A percentile compares a stretch with the other conserved stretches of the same genome.
phyloP scores from a whole-genome alignment of 2,113 vertebrate species.

The Capra hircus region DNA sequence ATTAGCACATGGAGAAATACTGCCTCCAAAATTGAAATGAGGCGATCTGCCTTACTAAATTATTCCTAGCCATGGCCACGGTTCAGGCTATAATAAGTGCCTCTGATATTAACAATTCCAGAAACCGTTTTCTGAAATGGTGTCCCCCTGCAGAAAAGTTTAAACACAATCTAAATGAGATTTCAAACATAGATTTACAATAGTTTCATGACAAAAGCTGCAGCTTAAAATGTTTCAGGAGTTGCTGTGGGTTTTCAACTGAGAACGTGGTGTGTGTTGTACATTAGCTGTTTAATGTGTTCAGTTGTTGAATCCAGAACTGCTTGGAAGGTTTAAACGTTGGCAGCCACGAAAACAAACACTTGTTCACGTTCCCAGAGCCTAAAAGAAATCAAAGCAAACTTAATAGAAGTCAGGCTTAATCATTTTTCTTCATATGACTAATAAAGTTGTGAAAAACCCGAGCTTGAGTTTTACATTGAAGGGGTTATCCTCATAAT shows the following conservation, averaged over 20 bases:
- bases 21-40: slow-evolving; percentile 13
- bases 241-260: slow-evolving; percentile 44
- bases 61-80: neutral
- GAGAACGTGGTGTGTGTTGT: slow-evolving; percentile 46
- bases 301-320: slow-evolving; percentile 67
- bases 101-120: slow-evolving; percentile 53
- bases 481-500: slow-evolving; percentile 41
- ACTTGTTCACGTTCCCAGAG: slow-evolving; percentile 46
- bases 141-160: slow-evolving; percentile 30
- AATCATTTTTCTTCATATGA: slow-evolving; percentile 58
- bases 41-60: slow-evolving; percentile 15
- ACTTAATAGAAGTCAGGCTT: slow-evolving; percentile 55
- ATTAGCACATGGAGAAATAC: neutral
- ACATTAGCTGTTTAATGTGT: slow-evolving; percentile 51
- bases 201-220: slow-evolving; percentile 57
- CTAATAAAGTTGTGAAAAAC: slow-evolving; percentile 61
- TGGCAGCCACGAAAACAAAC: slow-evolving; percentile 63
- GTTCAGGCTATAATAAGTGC: slow-evolving; percentile 38
- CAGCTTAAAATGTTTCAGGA: slow-evolving; percentile 58
- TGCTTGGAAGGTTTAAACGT: slow-evolving; percentile 63
- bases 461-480: slow-evolving; percentile 46
- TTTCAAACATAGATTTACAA: slow-evolving; percentile 54
- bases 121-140: slow-evolving; percentile 54
- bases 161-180: slow-evolving; percentile 61
- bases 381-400: slow-evolving; percentile 66